Conservation (phyloP, 2,797 vertebrate genomes). For the Iguana delicatissima region DNA sequence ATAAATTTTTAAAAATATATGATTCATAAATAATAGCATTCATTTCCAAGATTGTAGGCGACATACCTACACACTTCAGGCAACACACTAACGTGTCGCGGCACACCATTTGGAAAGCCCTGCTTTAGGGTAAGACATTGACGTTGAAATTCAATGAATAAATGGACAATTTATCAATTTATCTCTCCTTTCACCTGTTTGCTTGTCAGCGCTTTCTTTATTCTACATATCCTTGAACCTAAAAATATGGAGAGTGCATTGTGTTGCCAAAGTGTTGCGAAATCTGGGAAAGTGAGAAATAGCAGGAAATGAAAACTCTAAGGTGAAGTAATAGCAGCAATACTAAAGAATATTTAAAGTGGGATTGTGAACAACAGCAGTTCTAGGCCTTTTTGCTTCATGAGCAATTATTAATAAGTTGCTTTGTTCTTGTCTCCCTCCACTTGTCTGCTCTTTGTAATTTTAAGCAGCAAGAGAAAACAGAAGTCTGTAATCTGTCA, state of each 20-base stretch:
- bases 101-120: too few relatives aligned
- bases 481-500: neutral
- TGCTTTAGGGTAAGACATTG: neutral
- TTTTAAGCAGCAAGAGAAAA: neutral
- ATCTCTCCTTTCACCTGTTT: neutral
- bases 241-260: neutral
- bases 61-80: too few relatives aligned
- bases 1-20: too few relatives aligned
- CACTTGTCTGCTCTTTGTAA: neutral
- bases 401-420: slow-evolving; percentile 10
- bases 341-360: neutral
- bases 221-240: neutral
- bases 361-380: neutral
- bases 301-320: neutral
- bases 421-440: slow-evolving; percentile 4
- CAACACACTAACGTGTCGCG: too few relatives aligned
- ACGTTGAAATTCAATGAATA: neutral
- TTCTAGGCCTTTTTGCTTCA: neutral
- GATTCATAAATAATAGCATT: too few relatives aligned
- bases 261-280: neutral
- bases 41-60: too few relatives aligned
- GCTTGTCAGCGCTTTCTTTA: neutral
- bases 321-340: neutral
- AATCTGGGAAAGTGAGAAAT: neutral
- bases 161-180: neutral